Evolutionary conservation across 2,888 invertebrate species (phyloP), one percentile per base, ranked within the genome.

Genomic region (Brachylomia viminalis): DNA sequence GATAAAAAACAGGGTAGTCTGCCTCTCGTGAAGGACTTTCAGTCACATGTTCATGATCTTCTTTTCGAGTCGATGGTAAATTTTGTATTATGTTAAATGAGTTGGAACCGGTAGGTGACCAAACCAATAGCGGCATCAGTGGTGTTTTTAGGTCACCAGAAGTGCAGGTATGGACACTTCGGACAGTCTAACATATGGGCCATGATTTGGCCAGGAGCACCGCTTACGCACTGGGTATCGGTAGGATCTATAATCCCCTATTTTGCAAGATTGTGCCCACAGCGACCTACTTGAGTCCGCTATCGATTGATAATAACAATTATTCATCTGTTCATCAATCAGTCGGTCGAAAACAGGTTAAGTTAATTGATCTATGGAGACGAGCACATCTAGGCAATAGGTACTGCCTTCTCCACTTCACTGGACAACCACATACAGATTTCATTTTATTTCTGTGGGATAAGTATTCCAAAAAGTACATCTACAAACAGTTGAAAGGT

Each of bases 311-410:
- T 67, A 23, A 47, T 27, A 45, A 38, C 10, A 49, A 47, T 56
- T 8, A 56, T 64, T 33, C 33, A 7, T 27, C 62, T 64, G 42
- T 33, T 49, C 64, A 52, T 15, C 64, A n/a, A 64, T 64, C 42
- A 42, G 30, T 47, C 30, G 15, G 23, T 49, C 23, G 54, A 64
- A 30, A 56, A 13, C 54, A 78, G 80, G 77, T 80, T 80, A 77
- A 74, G 49, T 73, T 52, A 80, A 45, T 74, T 74, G 81, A 80
- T 49, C 81, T 73, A 45, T 38, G 5, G 11, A 58, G 47, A 49
- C n/a, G 47, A 52, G 72, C 20, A 8, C 0, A n/a, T 17, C 42
- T 42, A 13, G 13, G 10, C 2, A 3, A 42, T 58, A 58, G 17
- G 17, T 10, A 33, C 58, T n/a, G 13, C 15, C 47, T n/a, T 20